phyloP scores from a whole-genome alignment of 2,888 invertebrate genomes.

The Spilosoma lubricipeda region DNA sequence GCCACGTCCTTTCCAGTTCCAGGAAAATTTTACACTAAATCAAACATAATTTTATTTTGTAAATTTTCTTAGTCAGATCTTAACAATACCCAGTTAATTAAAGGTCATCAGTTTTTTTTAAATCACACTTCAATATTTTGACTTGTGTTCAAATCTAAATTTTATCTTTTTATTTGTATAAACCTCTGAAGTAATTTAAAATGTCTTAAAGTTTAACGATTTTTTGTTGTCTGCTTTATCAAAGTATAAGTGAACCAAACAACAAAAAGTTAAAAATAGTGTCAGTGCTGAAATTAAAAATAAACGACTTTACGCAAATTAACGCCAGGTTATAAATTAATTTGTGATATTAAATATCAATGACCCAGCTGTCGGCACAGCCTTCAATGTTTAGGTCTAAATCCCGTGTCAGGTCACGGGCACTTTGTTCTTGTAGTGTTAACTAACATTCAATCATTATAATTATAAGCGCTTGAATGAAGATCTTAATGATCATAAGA shows the following conservation, averaged over 20 bases:
- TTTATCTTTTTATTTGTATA: background rate
- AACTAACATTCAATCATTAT: conserved; percentile 19
- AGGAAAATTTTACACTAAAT: background rate
- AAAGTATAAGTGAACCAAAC: background rate
- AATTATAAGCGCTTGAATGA: conserved; percentile 43
- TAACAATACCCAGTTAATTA: background rate
- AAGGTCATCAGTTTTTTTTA: background rate
- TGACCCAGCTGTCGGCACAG: conserved; percentile 35
- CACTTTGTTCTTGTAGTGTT: conserved; percentile 35
- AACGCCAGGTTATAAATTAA: conserved; percentile 34
- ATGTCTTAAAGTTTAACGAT: background rate
- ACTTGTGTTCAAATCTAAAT: background rate
- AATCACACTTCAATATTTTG: background rate
- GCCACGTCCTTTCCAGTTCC: too few species aligned
- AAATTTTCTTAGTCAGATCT: background rate
- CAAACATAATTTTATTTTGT: background rate
- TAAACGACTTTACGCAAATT: conserved; percentile 29
- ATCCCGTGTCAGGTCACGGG: conserved; percentile 47
- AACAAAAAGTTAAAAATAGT: background rate
- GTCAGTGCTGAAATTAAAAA: background rate
- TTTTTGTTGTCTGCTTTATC: background rate
- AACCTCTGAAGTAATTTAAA: background rate
- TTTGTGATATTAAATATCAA: conserved; percentile 40
- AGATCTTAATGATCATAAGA: conserved; percentile 28
- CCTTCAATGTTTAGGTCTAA: conserved; percentile 47